phyloP scores from a whole-genome alignment of 1,140 invertebrate genomes.

The Ceratina calcarata region DNA sequence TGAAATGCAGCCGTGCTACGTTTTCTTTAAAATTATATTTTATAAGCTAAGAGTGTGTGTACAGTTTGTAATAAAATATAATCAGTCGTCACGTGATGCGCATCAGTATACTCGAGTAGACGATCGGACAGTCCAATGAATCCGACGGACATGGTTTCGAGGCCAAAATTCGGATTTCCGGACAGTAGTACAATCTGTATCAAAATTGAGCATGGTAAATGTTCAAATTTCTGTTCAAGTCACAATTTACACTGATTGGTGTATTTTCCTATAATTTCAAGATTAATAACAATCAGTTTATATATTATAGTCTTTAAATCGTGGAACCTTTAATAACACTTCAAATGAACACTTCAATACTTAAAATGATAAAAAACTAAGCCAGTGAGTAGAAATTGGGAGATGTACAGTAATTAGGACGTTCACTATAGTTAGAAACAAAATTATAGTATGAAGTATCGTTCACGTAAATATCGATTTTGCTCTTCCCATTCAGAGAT shows the following conservation, averaged over 20 bases:
- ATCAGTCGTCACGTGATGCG: conserved; percentile 2
- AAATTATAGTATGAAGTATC: too few species aligned
- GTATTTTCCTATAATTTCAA: too few species aligned
- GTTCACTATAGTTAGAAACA: too few species aligned
- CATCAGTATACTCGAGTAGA: conserved; percentile 25
- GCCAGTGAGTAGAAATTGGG: too few species aligned
- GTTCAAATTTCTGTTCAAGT: background rate
- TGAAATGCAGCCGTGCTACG: background rate
- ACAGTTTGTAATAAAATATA: conserved; percentile 39
- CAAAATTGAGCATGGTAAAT: background rate
- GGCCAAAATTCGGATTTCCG: conserved; percentile 55
- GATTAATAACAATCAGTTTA: too few species aligned
- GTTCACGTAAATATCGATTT: too few species aligned
- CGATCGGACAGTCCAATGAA: conserved; percentile 42
- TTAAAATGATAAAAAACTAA: too few species aligned
- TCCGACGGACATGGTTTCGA: conserved; percentile 19
- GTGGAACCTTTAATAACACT: too few species aligned
- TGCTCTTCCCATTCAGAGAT: too few species aligned
- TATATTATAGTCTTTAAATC: too few species aligned
- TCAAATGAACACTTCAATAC: too few species aligned
- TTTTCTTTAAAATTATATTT: conserved; percentile 27
- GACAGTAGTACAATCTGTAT: conserved; percentile 50
- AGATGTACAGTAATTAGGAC: too few species aligned
- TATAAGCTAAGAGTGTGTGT: conserved; percentile 10
- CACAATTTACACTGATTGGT: background rate